These are phyloP conservation scores for Melanotus villosus DNA, from an alignment of 2,888 invertebrate genomes.

Conservation along the genomic window DNA sequence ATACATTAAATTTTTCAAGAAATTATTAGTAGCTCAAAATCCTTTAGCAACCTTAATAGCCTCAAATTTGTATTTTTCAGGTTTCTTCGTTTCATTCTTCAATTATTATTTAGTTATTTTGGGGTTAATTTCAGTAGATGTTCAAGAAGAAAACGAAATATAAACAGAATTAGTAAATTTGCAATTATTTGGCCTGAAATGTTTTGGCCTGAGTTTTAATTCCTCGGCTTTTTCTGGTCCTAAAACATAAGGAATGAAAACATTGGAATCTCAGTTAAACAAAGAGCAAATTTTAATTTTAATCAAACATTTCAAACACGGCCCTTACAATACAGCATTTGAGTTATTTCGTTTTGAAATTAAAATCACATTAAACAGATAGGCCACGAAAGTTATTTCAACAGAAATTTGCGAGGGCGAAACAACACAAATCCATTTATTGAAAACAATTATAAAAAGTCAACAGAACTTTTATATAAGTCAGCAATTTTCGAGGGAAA, in stretches of 20 bases:
- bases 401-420: not conserved
- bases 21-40: too few relatives aligned
- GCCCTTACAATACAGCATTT: constrained; percentile 7
- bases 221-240: too few relatives aligned
- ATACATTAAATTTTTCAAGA: too few relatives aligned
- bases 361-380: constrained; percentile 32
- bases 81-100: too few relatives aligned
- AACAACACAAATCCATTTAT: constrained; percentile 30
- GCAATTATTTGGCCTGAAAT: too few relatives aligned
- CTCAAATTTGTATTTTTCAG: too few relatives aligned
- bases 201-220: too few relatives aligned
- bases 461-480: constrained; percentile 25
- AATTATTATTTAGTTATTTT: too few relatives aligned
- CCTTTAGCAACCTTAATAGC: too few relatives aligned
- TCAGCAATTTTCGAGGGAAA: not conserved
- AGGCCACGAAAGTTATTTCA: constrained; percentile 41
- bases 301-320: constrained; percentile 3
- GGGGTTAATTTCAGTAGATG: too few relatives aligned
- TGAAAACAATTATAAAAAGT: constrained; percentile 31
- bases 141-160: too few relatives aligned
- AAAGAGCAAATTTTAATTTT: constrained; percentile 3
- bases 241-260: constrained; percentile 6
- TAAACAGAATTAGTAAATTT: too few relatives aligned
- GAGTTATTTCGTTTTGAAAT: constrained; percentile 30
- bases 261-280: not conserved